Base-by-base conservation (phyloP, 2,113 vertebrate genomes). In the Nerophis lumbriciformis region DNA sequence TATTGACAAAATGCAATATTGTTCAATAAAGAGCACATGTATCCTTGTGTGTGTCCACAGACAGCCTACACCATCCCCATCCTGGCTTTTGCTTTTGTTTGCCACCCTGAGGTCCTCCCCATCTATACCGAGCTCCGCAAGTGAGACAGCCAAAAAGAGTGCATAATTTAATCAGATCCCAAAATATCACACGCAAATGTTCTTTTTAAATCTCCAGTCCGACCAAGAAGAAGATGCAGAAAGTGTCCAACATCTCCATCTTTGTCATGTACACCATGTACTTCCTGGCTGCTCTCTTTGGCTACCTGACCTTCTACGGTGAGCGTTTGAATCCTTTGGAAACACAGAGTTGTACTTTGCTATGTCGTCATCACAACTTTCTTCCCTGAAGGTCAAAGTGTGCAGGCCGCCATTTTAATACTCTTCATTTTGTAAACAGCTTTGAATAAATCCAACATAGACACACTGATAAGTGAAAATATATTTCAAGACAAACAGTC, bases 231-330 rank as follows among this genome's bases (percentile, higher is more conserved):
- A 96, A 86, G 84, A 99, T 98, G 97, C 95, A 98, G 79, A 91
- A 88, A 16, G 91, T 98, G 67, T 94, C 96, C 75, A 99, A 99
- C 87, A 81, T 98, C 73, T 97, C 97, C 86, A 97, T 99, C 68
- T 48, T 70, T 0, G 92, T 98, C 79, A 99, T 98, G 96, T 98
- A 96, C 71, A 77, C 84, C 79, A 99, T 99, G 95, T 99, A 98
- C 89, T 97, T 98, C 85, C 89, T 98, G 82, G 95, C 97, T 0
- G 96, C 96, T 53, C 94, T 99, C 65, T 98, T 99, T 19, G 97
- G 97, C 75, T 99, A 99, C 89, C 90, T 98, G 88, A 98, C 97
- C 0, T 98, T 99, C 85, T 94, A 95, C 0, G 94, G 97, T 99
- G 90, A 91, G 93, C 14, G 16, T 16, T 54, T 19, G 10, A 14